Conservation (phyloP, 2,888 invertebrate species). For the Cephus sareptanus region DNA sequence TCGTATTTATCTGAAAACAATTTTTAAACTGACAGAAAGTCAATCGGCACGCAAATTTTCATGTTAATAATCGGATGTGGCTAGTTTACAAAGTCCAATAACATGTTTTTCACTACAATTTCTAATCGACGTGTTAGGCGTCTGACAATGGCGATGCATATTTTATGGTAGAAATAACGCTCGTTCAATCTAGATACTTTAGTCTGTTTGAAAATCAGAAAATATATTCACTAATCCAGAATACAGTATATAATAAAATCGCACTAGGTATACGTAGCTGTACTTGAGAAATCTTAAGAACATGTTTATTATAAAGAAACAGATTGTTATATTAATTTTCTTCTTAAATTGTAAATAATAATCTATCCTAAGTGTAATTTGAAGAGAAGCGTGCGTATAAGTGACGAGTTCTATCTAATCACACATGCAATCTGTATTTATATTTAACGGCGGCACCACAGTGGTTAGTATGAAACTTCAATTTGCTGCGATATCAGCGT, state of each 20-base stretch:
- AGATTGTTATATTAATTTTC: not conserved
- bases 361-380: not conserved
- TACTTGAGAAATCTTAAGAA: too few species aligned
- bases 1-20: not conserved
- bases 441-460: not conserved
- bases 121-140: not conserved
- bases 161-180: not conserved
- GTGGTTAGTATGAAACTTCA: not conserved
- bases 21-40: not conserved
- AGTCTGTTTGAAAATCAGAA: not conserved
- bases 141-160: not conserved
- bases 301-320: not conserved
- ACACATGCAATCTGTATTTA: not conserved
- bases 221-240: too few species aligned
- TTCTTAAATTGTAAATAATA: not conserved
- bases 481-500: not conserved
- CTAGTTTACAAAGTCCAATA: not conserved
- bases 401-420: not conserved
- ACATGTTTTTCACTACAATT: not conserved
- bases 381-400: not conserved
- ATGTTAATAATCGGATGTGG: not conserved
- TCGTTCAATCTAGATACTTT: not conserved
- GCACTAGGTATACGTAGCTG: too few species aligned
- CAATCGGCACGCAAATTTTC: not conserved
- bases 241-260: too few species aligned